These are phyloP conservation scores for Opisthograptis luteolata DNA, from an alignment of 2,888 invertebrate genomes.

Conservation along the genomic window DNA sequence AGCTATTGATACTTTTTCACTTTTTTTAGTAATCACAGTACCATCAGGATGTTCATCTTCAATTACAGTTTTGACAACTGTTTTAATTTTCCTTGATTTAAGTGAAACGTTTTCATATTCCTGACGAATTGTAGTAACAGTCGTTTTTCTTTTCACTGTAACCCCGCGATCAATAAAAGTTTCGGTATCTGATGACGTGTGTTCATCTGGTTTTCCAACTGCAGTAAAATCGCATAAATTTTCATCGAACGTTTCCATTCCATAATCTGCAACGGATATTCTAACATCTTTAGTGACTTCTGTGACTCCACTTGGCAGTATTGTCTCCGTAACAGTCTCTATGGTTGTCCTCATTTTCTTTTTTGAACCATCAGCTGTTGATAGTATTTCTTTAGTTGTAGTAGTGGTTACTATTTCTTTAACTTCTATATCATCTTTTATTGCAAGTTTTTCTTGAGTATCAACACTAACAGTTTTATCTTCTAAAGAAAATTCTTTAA, in stretches of 20 bases:
- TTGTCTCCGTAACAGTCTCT: conserved; percentile 67
- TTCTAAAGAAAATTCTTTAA: conserved; percentile 55
- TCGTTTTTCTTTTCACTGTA: conserved; percentile 64
- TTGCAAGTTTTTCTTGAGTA: conserved; percentile 54
- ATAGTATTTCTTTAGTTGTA: conserved; percentile 68
- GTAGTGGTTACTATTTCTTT: conserved; percentile 69
- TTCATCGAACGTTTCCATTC: conserved; percentile 59
- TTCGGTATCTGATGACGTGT: conserved; percentile 53
- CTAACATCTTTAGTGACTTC: conserved; percentile 75
- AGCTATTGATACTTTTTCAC: conserved; percentile 71
- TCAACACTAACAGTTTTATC: conserved; percentile 63
- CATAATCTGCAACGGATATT: conserved; percentile 68
- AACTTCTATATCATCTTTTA: conserved; percentile 59
- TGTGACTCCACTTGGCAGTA: conserved; percentile 62
- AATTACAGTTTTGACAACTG: conserved; percentile 57
- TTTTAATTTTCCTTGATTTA: conserved; percentile 67
- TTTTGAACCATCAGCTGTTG: conserved; percentile 52
- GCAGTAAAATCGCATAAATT: conserved; percentile 58
- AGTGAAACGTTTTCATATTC: conserved; percentile 59
- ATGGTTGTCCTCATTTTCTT: conserved; percentile 69
- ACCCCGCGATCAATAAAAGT: conserved; percentile 58
- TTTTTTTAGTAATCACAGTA: conserved; percentile 69
- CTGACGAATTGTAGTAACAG: conserved; percentile 63
- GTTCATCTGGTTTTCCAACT: conserved; percentile 59
- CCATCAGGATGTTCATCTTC: conserved; percentile 76